phyloP scores from a whole-genome alignment of 2,113 vertebrate species.

The Ondatra zibethicus region DNA sequence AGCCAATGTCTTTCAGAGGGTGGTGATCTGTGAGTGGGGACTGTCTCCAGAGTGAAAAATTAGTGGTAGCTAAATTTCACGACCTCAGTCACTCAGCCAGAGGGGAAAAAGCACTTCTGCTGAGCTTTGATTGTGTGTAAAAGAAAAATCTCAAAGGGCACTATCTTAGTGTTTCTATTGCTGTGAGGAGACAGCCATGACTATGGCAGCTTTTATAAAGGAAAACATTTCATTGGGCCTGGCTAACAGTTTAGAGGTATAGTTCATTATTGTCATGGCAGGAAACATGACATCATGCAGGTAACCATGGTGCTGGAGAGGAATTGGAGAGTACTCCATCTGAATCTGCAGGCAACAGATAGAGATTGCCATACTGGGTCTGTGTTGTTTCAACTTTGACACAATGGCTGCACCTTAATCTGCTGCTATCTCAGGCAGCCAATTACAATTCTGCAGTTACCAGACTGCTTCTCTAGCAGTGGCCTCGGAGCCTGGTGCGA shows the following conservation, averaged over 20 bases:
- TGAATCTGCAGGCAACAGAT: not conserved
- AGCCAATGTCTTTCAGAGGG: not conserved
- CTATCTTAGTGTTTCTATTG: not conserved
- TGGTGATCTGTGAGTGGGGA: not conserved
- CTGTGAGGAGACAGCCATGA: not conserved
- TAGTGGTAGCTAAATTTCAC: not conserved
- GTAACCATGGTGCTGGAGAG: not conserved
- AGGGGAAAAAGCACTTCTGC: not conserved
- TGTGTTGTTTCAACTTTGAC: not conserved
- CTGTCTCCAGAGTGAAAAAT: not conserved
- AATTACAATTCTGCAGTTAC: not conserved
- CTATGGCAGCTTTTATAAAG: not conserved
- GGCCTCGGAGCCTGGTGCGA: not conserved
- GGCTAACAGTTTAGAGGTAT: not conserved
- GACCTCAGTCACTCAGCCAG: not conserved
- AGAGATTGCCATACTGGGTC: not conserved
- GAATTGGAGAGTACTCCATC: not conserved
- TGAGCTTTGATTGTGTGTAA: not conserved
- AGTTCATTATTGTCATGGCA: not conserved
- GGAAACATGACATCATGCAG: not conserved
- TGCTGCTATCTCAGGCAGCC: not conserved
- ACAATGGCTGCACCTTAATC: not conserved
- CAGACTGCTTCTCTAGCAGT: not conserved
- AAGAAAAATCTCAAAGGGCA: not conserved
- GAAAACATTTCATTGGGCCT: not conserved